phyloP scores from a whole-genome alignment of 64 coral and sea anemone genomes.

The Montipora sp. region DNA sequence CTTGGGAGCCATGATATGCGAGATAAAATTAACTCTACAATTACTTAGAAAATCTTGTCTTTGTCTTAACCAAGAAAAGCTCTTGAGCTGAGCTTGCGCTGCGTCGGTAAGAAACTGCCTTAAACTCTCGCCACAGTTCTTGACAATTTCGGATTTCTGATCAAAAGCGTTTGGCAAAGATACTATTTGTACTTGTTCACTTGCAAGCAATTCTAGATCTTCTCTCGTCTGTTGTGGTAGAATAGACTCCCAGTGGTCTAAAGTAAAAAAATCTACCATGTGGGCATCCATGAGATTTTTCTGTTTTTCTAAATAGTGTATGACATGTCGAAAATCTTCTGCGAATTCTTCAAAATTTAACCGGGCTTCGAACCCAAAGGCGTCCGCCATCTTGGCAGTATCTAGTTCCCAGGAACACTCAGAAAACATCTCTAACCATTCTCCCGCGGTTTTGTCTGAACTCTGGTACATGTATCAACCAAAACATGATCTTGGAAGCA shows the following conservation, averaged over 20 bases:
- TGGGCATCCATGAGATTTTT: slow-evolving; percentile 59
- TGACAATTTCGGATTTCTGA: not conserved
- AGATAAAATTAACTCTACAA: slow-evolving; percentile 7
- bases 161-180: slow-evolving; percentile 25
- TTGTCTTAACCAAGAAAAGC: slow-evolving; percentile 34
- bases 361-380: not conserved
- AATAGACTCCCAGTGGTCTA: slow-evolving; percentile 53
- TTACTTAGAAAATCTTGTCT: not conserved
- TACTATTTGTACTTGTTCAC: slow-evolving; percentile 29
- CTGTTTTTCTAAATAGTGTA: slow-evolving; percentile 24
- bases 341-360: not conserved
- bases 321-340: slow-evolving; percentile 41
- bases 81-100: slow-evolving; percentile 28
- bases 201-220: slow-evolving; percentile 55
- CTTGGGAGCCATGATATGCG: slow-evolving; percentile 68
- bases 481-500: not conserved
- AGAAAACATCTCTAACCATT: too few relatives aligned
- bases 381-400: slow-evolving; percentile 2
- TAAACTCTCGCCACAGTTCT: not conserved
- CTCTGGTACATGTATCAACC: too few relatives aligned
- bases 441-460: too few relatives aligned
- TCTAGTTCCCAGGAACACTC: too few relatives aligned
- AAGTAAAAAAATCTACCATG: slow-evolving; percentile 73
- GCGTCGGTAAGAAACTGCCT: slow-evolving; percentile 19
- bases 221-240: slow-evolving; percentile 26